Evolutionary conservation across 2,888 invertebrate species (phyloP).

Genomic region (Nephrocerus scutellatus): DNA sequence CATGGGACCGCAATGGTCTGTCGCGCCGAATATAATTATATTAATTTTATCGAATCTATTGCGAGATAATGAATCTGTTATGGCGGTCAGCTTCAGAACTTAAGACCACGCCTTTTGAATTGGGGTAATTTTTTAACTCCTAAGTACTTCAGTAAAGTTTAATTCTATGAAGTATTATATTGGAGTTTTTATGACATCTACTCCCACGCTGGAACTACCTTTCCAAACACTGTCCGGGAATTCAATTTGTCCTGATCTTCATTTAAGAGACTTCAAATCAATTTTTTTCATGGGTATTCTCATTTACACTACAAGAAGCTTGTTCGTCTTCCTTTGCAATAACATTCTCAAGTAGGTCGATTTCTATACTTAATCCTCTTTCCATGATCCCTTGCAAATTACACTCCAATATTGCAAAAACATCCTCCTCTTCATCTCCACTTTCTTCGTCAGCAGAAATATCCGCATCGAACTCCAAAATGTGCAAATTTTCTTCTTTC

Average conservation of each 20-base stretch:
- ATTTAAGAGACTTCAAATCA: slow-evolving; percentile 14
- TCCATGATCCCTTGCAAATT: slow-evolving; percentile 16
- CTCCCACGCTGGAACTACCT: slow-evolving; percentile 11
- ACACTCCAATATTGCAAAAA: slow-evolving; percentile 15
- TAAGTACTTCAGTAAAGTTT: slow-evolving; percentile 13
- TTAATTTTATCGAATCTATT: too few relatives aligned
- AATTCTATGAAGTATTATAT: slow-evolving; percentile 7
- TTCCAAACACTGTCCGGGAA: slow-evolving; percentile 11
- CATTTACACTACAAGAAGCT: slow-evolving; percentile 8
- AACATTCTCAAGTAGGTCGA: slow-evolving; percentile 7
- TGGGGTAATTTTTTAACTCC: too few relatives aligned
- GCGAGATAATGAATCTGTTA: too few relatives aligned
- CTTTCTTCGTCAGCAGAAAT: slow-evolving; percentile 13
- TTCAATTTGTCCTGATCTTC: slow-evolving; percentile 10
- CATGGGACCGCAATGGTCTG: too few relatives aligned
- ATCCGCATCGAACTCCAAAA: slow-evolving; percentile 12
- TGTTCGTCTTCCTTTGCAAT: slow-evolving; percentile 12
- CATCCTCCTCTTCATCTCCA: slow-evolving; percentile 15
- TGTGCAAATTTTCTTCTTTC: slow-evolving; percentile 8
- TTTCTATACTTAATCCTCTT: slow-evolving; percentile 16
- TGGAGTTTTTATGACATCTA: slow-evolving; percentile 7
- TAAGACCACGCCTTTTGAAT: too few relatives aligned
- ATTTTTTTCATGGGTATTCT: slow-evolving; percentile 16
- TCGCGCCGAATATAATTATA: too few relatives aligned
- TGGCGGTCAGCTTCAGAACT: too few relatives aligned